These are phyloP conservation scores for Leistus spinibarbis DNA, from an alignment of 2,888 invertebrate genomes.

Conservation along the genomic window DNA sequence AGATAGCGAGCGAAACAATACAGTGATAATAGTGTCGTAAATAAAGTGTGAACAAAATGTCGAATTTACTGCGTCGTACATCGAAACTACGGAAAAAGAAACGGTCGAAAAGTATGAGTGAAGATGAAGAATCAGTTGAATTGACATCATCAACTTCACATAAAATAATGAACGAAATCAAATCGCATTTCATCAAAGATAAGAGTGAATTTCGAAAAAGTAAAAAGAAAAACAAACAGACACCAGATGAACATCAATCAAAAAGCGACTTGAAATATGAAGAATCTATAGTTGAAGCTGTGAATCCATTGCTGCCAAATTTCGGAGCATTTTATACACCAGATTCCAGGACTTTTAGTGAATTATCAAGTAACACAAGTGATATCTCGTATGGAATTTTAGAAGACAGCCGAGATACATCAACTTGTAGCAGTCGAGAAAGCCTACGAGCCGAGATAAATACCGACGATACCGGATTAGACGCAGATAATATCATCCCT, in stretches of 20 bases:
- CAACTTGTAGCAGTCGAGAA: conserved; percentile 25
- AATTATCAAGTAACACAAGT: conserved; percentile 19
- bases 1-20: not conserved
- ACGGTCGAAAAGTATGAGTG: conserved; percentile 5
- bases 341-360: not conserved
- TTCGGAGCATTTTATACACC: not conserved
- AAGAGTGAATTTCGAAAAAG: conserved; percentile 28
- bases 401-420: conserved; percentile 14
- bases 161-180: conserved; percentile 30
- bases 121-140: conserved; percentile 9
- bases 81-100: conserved; percentile 30
- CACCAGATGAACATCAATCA: not conserved
- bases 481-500: not conserved
- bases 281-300: not conserved
- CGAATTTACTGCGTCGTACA: conserved; percentile 17
- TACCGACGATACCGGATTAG: not conserved
- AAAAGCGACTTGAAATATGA: not conserved
- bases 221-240: conserved; percentile 26
- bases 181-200: conserved; percentile 28
- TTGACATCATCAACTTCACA: conserved; percentile 5
- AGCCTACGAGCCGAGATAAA: not conserved
- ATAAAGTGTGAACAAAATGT: conserved; percentile 3
- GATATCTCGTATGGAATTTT: conserved; percentile 22
- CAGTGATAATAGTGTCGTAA: not conserved
- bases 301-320: not conserved